phyloP scores from a whole-genome alignment of 2,888 invertebrate species.

The Andrena marginata region DNA sequence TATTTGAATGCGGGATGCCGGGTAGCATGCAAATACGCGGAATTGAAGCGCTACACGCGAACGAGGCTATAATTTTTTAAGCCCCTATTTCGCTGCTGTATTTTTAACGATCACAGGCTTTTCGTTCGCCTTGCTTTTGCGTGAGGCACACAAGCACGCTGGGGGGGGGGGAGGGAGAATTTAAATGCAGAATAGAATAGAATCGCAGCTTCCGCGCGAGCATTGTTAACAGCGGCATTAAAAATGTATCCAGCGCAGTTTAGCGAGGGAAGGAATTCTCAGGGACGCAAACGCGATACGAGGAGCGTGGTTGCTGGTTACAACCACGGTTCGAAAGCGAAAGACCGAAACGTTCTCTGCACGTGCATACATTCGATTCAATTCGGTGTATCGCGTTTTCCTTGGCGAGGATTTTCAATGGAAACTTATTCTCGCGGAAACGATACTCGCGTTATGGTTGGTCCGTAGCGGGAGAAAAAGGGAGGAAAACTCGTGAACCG shows the following conservation, averaged over 20 bases:
- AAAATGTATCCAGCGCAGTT: background rate
- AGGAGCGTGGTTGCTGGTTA: background rate
- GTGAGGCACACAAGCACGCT: too few relatives aligned
- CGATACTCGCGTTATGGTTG: constrained; percentile 30
- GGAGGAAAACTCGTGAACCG: constrained; percentile 12
- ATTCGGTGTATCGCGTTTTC: constrained; percentile 25
- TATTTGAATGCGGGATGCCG: constrained; percentile 40
- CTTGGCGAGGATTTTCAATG: constrained; percentile 29
- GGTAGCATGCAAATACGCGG: constrained; percentile 10
- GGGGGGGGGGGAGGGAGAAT: too few relatives aligned
- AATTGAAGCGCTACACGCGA: constrained; percentile 1
- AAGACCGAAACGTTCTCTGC: background rate
- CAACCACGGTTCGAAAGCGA: background rate
- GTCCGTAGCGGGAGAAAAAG: background rate
- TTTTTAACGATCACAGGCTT: background rate
- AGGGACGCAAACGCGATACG: background rate
- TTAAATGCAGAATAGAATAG: too few relatives aligned
- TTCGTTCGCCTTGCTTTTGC: too few relatives aligned
- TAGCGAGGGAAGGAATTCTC: background rate
- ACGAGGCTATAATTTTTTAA: background rate
- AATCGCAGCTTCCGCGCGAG: too few relatives aligned
- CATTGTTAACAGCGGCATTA: too few relatives aligned
- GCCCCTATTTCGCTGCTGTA: background rate
- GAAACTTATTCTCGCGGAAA: constrained; percentile 31
- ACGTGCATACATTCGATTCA: constrained; percentile 7